Evolutionary conservation across 2,888 invertebrate genomes (phyloP).

Genomic region (Tenodera sinensis): DNA sequence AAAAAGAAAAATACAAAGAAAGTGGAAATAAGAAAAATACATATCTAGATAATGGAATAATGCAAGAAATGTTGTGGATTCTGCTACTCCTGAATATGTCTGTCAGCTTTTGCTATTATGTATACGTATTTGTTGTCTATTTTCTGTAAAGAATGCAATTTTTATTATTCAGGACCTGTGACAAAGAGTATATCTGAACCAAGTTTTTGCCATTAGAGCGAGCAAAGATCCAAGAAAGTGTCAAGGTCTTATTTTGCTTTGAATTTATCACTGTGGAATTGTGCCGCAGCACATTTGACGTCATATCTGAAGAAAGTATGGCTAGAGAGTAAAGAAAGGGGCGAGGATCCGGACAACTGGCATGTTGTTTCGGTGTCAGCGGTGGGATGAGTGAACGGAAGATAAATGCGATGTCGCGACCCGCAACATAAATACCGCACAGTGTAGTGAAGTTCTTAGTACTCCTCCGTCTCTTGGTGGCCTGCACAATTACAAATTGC

Average conservation of each 20-base stretch:
- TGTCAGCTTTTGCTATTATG: too few species aligned
- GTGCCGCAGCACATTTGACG: neutral
- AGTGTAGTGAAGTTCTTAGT: neutral
- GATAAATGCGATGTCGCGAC: conserved; percentile 26
- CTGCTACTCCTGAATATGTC: too few species aligned
- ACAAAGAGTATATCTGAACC: neutral
- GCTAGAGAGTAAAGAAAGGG: neutral
- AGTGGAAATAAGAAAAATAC: too few species aligned
- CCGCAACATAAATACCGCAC: conserved; percentile 25
- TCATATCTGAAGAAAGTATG: neutral
- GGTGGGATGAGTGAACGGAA: neutral
- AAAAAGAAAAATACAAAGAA: too few species aligned
- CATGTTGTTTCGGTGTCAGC: neutral
- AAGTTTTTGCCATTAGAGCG: neutral
- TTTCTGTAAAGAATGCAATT: too few species aligned
- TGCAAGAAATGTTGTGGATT: too few species aligned
- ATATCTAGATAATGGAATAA: too few species aligned
- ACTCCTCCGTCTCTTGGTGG: neutral
- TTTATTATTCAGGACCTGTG: neutral
- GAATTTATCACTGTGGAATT: neutral
- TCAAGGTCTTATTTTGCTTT: neutral
- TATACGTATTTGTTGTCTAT: too few species aligned
- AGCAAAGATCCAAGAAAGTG: neutral
- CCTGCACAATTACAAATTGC: neutral
- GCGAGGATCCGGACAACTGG: neutral